Base-by-base conservation (phyloP, 2,888 invertebrate species). In the Stenoptilia bipunctidactyla region DNA sequence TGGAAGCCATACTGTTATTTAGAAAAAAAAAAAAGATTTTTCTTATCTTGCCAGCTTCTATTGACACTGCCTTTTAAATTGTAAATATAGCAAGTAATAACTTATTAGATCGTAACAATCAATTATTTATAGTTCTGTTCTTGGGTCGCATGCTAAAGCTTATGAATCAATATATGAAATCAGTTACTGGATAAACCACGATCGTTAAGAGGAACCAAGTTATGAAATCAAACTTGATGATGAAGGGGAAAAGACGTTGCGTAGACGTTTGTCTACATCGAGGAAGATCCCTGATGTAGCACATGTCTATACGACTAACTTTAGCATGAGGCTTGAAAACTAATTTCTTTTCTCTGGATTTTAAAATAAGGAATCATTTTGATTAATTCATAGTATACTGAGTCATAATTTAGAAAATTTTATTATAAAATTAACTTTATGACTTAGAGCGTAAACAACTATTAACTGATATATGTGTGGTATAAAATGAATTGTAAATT, bases 11-110 rank as follows among this genome's bases (percentile, higher is more conserved):
- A 82, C 79, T 79, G 71, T 72, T 74, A 73, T 69, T 79, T 82
- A 80, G 79, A 74, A 69, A 72, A 69, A 63, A 5, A 8, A 20
- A 60, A 58, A 42, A 4, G 3, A 8, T 53, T 71, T 74, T 75
- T 74, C 72, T 72, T 66, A 76, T 83, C 83, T 83, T 83, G 83
- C 83, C 83, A 83, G 80, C 72, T 76, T 74, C 51, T 71, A 71
- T 74, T 68, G 67, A 71, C 76, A 79, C 79, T 80, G 80, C 77
- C 77, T 69, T 72, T 69, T 68, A 64, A 57, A 59, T 62, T 80
- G 79, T 80, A 80, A 75, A 80, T 83, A 82, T 79, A 74, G 66
- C 6, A 10, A 30, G 2, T 30, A 30, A 30, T 30, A 30, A 30
- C 2, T 30, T 43, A 49, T 43, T 60, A 61, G 54, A 42, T 48